Evolutionary conservation across 1,140 invertebrate genomes (phyloP).

Genomic region (Cotesia vestalis): DNA sequence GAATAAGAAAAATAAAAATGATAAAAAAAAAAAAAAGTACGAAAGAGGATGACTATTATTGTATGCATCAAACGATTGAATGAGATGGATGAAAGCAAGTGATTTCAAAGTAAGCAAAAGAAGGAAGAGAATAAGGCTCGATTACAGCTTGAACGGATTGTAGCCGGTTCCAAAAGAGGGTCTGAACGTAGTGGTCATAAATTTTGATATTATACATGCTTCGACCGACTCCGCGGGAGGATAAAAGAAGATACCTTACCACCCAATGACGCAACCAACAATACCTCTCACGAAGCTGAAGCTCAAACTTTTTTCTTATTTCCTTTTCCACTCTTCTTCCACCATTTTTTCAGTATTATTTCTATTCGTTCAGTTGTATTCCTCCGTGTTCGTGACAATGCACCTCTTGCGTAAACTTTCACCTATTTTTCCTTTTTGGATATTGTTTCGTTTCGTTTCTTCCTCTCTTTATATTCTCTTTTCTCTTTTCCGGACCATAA

Average conservation of each 20-base stretch:
- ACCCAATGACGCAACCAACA: slow-evolving; percentile 59
- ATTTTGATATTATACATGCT: slow-evolving; percentile 62
- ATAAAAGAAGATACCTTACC: slow-evolving; percentile 25
- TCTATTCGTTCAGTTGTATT: slow-evolving; percentile 1
- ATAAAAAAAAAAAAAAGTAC: not conserved
- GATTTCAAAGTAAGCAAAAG: slow-evolving; percentile 24
- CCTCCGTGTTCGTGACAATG: slow-evolving; percentile 6
- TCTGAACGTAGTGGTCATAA: slow-evolving; percentile 52
- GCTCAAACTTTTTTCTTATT: slow-evolving; percentile 57
- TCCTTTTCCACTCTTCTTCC: slow-evolving; percentile 30
- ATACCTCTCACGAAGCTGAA: slow-evolving; percentile 59
- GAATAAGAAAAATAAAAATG: not conserved
- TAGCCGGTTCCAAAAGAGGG: slow-evolving; percentile 45
- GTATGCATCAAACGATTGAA: not conserved
- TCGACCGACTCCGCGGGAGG: slow-evolving; percentile 30
- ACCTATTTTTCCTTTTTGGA: slow-evolving; percentile 34
- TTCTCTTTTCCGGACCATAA: not conserved
- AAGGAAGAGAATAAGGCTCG: slow-evolving; percentile 34
- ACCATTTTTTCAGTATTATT: slow-evolving; percentile 19
- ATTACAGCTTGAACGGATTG: slow-evolving; percentile 41
- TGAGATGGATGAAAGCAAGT: not conserved
- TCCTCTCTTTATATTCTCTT: slow-evolving; percentile 13
- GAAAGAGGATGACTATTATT: no score
- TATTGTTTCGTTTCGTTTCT: slow-evolving; percentile 3
- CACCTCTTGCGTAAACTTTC: slow-evolving; percentile 58